These are phyloP conservation scores for Andrena chrysosceles DNA, from an alignment of 2,888 invertebrate species.

Conservation along the genomic window DNA sequence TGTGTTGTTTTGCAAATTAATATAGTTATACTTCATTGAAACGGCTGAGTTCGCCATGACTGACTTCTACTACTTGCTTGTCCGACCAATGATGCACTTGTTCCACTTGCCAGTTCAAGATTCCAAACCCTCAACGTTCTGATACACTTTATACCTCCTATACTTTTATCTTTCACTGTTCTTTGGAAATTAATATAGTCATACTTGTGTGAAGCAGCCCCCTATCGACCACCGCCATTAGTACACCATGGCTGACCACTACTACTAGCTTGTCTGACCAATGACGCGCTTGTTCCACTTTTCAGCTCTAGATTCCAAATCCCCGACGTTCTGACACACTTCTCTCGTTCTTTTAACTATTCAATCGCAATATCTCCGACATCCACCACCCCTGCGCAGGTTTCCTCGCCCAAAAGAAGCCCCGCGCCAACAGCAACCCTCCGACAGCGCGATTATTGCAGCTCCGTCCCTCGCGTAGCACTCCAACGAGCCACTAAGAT, in stretches of 20 bases:
- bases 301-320: not conserved
- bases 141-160: too few relatives aligned
- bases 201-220: too few relatives aligned
- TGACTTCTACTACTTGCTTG: not conserved
- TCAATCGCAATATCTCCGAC: slow-evolving; percentile 26
- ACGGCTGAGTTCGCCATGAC: not conserved
- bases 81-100: not conserved
- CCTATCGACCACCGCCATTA: too few relatives aligned
- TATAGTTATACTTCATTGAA: too few relatives aligned
- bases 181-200: too few relatives aligned
- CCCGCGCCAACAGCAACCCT: slow-evolving; percentile 12
- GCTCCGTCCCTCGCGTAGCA: slow-evolving; percentile 12
- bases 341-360: not conserved
- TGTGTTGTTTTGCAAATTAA: too few relatives aligned
- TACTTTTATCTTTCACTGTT: too few relatives aligned
- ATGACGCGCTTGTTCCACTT: not conserved
- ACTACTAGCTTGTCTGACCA: not conserved
- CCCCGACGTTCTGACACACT: not conserved
- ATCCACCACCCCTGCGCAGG: not conserved
- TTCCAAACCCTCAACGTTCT: not conserved
- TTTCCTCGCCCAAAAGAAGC: not conserved
- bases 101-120: not conserved
- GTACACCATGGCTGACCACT: too few relatives aligned
- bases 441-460: slow-evolving; percentile 28
- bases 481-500: slow-evolving; percentile 52